Base-by-base conservation (phyloP, 1,140 invertebrate species). In the Eumaeus atala region DNA sequence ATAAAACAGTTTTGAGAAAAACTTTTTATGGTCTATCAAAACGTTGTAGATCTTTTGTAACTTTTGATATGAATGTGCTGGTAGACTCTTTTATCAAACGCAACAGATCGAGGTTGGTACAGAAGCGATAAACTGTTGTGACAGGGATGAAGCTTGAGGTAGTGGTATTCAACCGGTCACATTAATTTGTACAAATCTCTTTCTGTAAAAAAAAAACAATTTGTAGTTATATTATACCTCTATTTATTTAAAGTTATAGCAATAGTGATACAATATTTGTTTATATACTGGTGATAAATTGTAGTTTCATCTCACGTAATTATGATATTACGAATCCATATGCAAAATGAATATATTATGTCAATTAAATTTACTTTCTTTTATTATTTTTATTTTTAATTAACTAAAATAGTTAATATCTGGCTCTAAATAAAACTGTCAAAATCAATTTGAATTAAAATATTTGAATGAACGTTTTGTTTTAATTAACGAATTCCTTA, bases 1-100 rank as follows among this genome's bases (percentile, higher is more conserved):
- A 67, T 67, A 67, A 67, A 75, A 80, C 76, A 68, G 62, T 80
- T 84, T 84, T 82, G 68, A 77, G 74, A 76, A 77, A 57, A 77
- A 74, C 64, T 76, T 53, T 28, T 78, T 81, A 77, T 71, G 78
- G 70, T 74, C 71, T 78, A 72, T 64, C 70, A 70, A 62, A 74
- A 63, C 54, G 62, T 69, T 80, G 72, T 83, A 82, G 73, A 72
- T 74, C 74, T 84, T 86, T 83, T 85, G 66, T 87, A 87, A 78
- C 71, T 84, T 87, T 84, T 84, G 76, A 87, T 84, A 87, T 76
- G 70, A 77, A 85, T 83, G 83, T 86, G 80, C 80, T 84, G 77
- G 83, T 81, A 81, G 77, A 74, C 58, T 74, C 72, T 70, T 65
- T 61, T 67, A 60, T 59, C 70, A 74, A 61, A 72, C 70, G 56